Evolutionary conservation across 2,797 vertebrate species (phyloP).

Genomic region (Argyrosomus regius): DNA sequence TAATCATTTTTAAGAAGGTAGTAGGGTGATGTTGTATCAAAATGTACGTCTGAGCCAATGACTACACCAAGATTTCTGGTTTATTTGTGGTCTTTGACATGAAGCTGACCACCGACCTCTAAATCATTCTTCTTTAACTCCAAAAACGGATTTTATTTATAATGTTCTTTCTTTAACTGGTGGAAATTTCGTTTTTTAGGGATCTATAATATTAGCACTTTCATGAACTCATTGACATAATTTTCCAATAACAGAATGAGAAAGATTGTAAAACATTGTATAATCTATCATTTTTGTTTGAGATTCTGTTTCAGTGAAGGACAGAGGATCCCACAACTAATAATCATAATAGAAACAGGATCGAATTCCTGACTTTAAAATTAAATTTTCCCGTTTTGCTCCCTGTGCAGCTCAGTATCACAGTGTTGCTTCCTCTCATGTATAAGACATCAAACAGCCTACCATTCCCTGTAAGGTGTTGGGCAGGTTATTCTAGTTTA

Average conservation of each 20-base stretch:
- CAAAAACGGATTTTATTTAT: not conserved
- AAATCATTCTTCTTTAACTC: conserved; percentile 1
- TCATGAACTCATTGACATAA: not conserved
- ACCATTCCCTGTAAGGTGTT: conserved; percentile 34
- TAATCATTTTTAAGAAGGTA: not conserved
- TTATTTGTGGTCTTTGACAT: not conserved
- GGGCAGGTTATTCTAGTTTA: conserved; percentile 46
- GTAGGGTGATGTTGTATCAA: not conserved
- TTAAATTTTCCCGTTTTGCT: conserved; percentile 5
- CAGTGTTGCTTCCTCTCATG: conserved; percentile 38
- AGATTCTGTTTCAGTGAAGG: not conserved
- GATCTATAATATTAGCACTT: not conserved
- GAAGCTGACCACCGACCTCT: too few species aligned
- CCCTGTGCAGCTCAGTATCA: conserved; percentile 16
- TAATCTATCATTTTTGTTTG: not conserved
- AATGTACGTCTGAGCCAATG: not conserved
- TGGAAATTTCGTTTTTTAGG: not conserved
- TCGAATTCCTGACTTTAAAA: not conserved
- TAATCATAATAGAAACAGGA: not conserved
- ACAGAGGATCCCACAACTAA: not conserved
- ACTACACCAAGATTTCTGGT: not conserved
- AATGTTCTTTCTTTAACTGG: not conserved
- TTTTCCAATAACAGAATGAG: not conserved
- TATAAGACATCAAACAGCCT: conserved; percentile 68
- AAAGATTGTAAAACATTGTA: not conserved